Conservation (phyloP, 1,140 invertebrate species). For the Drosophila funebris region DNA sequence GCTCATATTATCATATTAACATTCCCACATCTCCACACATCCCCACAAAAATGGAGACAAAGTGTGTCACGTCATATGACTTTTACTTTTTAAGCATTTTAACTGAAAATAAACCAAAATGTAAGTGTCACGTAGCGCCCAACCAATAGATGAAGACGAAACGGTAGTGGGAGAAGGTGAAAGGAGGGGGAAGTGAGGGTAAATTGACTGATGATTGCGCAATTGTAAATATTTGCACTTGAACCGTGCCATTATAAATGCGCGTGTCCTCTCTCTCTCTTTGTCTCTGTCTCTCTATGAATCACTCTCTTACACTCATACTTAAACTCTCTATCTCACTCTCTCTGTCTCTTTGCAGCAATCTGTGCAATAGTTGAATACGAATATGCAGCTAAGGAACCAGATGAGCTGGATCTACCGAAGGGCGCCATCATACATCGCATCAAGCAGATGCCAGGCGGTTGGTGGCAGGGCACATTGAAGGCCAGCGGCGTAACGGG, state of each 20-base stretch:
- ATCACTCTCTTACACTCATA: not conserved
- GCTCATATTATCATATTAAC: constrained; percentile 14
- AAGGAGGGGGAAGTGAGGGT: not conserved
- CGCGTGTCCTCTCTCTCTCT: constrained; percentile 33
- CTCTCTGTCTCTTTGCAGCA: constrained; percentile 76
- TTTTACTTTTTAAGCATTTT: constrained; percentile 65
- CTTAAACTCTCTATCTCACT: too few relatives aligned
- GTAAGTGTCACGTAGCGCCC: constrained; percentile 54
- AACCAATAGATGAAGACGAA: constrained; percentile 21
- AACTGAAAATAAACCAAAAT: constrained; percentile 38
- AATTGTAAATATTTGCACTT: constrained; percentile 68
- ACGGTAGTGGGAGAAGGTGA: too few relatives aligned
- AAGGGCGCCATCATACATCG: constrained; percentile 95
- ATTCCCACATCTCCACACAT: too few relatives aligned
- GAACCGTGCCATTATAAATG: constrained; percentile 38
- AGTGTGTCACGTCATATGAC: constrained; percentile 64
- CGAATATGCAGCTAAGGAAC: constrained; percentile 91
- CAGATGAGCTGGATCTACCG: constrained; percentile 92
- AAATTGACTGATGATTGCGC: constrained; percentile 42
- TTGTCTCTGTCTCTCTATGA: constrained; percentile 2
- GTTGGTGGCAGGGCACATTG: constrained; percentile 98
- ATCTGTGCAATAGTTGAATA: constrained; percentile 92
- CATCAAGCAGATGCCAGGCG: constrained; percentile 92
- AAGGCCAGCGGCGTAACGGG: constrained; percentile 90
- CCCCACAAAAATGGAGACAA: constrained; percentile 30